Evolutionary conservation across 1,140 invertebrate genomes (phyloP), one percentile per base, ranked within the genome.

Genomic region (Paracyclopina nana): DNA sequence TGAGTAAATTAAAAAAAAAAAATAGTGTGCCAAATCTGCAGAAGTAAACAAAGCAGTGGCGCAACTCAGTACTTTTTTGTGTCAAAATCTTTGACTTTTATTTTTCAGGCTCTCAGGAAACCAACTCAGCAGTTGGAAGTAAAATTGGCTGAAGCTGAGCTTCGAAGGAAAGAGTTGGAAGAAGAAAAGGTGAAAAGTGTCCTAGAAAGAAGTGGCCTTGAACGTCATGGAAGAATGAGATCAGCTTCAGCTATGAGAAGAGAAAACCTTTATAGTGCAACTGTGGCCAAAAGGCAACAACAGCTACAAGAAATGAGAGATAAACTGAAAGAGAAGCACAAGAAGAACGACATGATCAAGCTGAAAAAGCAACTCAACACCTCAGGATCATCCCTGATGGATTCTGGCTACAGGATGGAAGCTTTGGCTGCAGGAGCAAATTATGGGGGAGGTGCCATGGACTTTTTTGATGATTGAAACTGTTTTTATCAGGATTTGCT

Each of bases 361-460:
- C 34, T 38, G n/a, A 38, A 38, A 38, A 38, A 38, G 20, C n/a
- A 38, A 20, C 34, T 38, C 34, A 38, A 38, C n/a, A 38, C n/a
- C n/a, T n/a, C n/a, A n/a, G n/a, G n/a, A n/a, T n/a, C n/a, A n/a
- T n/a, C n/a, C n/a, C n/a, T n/a, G n/a, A n/a, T n/a, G n/a, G n/a
- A n/a, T n/a, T n/a, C n/a, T n/a, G n/a, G n/a, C n/a, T n/a, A n/a
- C n/a, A n/a, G n/a, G n/a, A n/a, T n/a, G n/a, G n/a, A n/a, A n/a
- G n/a, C n/a, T n/a, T n/a, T n/a, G n/a, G n/a, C n/a, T n/a, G n/a
- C n/a, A n/a, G n/a, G n/a, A n/a, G n/a, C n/a, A n/a, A n/a, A n/a
- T n/a, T n/a, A n/a, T n/a, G n/a, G n/a, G n/a, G n/a, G n/a, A n/a
- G n/a, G n/a, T n/a, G n/a, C n/a, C n/a, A n/a, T n/a, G n/a, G n/a